Evolutionary conservation across 2,113 vertebrate genomes (phyloP).

Genomic region (Pteruthius melanotis): DNA sequence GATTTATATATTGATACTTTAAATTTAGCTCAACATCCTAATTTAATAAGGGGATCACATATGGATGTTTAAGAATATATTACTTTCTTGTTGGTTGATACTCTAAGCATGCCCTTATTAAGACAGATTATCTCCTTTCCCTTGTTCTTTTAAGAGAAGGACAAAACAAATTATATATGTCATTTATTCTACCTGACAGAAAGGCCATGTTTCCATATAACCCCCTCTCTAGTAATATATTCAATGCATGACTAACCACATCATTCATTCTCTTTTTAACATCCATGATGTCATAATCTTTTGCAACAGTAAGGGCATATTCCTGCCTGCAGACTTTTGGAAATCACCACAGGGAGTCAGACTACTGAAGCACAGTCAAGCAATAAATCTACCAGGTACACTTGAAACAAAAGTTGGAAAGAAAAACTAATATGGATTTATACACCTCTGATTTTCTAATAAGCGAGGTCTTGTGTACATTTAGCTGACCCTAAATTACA

Average conservation of each 20-base stretch:
- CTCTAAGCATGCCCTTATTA: conserved; percentile 60
- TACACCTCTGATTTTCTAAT: not conserved
- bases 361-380: not conserved
- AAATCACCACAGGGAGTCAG: conserved; percentile 48
- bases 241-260: conserved; percentile 49
- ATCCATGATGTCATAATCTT: conserved; percentile 60
- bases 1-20: conserved; percentile 70
- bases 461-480: not conserved
- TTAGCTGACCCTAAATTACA: not conserved
- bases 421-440: conserved; percentile 19
- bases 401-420: not conserved
- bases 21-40: conserved; percentile 59
- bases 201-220: conserved; percentile 69
- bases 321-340: conserved; percentile 22
- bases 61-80: conserved; percentile 63
- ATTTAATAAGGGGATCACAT: conserved; percentile 68
- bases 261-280: conserved; percentile 62
- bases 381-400: conserved; percentile 38
- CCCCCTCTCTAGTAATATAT: conserved; percentile 55
- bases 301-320: conserved; percentile 36
- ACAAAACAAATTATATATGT: conserved; percentile 64
- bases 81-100: conserved; percentile 55
- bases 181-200: conserved; percentile 67
- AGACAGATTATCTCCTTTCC: conserved; percentile 65
- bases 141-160: conserved; percentile 51